phyloP scores from a whole-genome alignment of 2,797 vertebrate species.

The Argya squamiceps region DNA sequence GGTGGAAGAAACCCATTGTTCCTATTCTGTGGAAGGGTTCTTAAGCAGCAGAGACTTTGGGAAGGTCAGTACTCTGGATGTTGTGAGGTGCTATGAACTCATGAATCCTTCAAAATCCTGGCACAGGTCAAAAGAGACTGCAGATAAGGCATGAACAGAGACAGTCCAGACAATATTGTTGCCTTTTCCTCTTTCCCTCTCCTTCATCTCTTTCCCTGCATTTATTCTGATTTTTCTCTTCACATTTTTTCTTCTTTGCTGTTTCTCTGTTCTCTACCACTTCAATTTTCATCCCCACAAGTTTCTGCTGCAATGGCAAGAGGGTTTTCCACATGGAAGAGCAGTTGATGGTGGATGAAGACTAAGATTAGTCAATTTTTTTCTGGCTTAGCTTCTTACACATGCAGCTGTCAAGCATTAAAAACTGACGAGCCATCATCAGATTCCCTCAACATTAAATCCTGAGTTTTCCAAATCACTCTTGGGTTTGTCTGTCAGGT shows the following conservation, averaged over 20 bases:
- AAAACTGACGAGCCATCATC: not conserved
- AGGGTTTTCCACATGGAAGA: not conserved
- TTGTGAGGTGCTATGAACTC: not conserved
- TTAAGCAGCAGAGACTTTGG: not conserved
- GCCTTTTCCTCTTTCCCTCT: not conserved
- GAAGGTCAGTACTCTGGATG: not conserved
- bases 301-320: not conserved
- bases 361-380: not conserved
- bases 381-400: not conserved
- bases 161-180: not conserved
- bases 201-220: not conserved
- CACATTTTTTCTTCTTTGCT: not conserved
- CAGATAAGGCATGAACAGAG: not conserved
- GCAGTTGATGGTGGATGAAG: not conserved
- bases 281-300: not conserved
- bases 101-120: not conserved
- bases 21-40: not conserved
- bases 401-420: not conserved
- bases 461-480: not conserved
- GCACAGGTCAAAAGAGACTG: not conserved
- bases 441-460: not conserved
- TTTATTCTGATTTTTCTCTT: not conserved
- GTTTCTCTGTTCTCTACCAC: not conserved
- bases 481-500: not conserved
- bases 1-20: not conserved